Base-by-base conservation (phyloP, 2,797 vertebrate genomes). In the Neomorphus geoffroyi region DNA sequence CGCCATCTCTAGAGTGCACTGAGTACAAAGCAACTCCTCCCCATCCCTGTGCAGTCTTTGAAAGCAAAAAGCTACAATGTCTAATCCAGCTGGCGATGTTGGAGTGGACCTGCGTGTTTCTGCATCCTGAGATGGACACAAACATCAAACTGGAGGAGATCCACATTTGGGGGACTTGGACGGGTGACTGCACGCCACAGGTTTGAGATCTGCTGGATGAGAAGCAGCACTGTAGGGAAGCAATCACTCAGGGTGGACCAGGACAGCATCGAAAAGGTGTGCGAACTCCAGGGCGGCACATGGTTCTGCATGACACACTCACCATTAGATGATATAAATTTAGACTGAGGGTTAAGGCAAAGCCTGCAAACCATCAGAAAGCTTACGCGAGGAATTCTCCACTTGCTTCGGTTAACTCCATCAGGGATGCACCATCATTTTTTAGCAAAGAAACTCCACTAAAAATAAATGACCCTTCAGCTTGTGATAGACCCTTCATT, bases 141-240 rank as follows among this genome's bases (percentile, higher is more conserved):
- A 69, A 41, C 15, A 22, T 9, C 35, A 57, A 77, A 27, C 26
- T 0, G 1, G 35, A 71, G 60, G 4, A 62, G 67, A 33, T 19
- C 48, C 23, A 10, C 10, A 4, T 32, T 60, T 58, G 17, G 6
- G 1, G 4, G 33, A 4, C 39, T 87, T 41, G 73, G 60, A 13
- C 0, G 2, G 16, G 62, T 28, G 35, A 12, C 39, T 18, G 8
- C 1, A 2, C 3, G 1, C 26, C 14, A 9, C 27, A 23, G 35
- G 18, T 61, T 66, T 64, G 84, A 32, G 77, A 11, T 53, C 27
- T 54, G 66, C 58, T 50, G 54, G 50, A 8, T 32, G 41, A 72
- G 72, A 10, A 24, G 43, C 45, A 81, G 50, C n/a, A 4, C 28
- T 15, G 18, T 19, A 56, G 27, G 56, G 53, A 58, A 43, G n/a